Evolutionary conservation across 2,797 vertebrate species (phyloP).

Genomic region (Kryptolebias ocellatus): DNA sequence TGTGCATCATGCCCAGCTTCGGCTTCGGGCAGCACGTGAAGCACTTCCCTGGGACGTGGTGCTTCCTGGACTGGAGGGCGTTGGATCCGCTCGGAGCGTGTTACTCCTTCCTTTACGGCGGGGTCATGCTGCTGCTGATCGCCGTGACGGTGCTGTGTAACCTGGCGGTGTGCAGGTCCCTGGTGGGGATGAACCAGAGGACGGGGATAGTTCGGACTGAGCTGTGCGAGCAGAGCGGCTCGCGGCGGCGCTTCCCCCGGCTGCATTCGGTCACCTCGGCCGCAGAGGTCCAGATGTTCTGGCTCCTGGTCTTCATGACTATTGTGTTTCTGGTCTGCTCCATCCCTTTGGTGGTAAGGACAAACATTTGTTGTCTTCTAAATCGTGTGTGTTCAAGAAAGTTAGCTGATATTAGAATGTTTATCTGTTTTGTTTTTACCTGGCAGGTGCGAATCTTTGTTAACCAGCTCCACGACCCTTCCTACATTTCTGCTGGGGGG

Average conservation of each 20-base stretch:
- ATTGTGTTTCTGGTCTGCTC: slow-evolving; percentile 85
- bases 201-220: slow-evolving; percentile 75
- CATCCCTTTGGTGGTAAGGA: slow-evolving; percentile 84
- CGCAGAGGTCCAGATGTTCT: slow-evolving; percentile 86
- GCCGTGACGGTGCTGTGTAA: slow-evolving; percentile 82
- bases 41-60: slow-evolving; percentile 85
- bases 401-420: background rate
- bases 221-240: slow-evolving; percentile 65
- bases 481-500: slow-evolving; percentile 75
- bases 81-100: slow-evolving; percentile 74
- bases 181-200: slow-evolving; percentile 84
- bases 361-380: background rate
- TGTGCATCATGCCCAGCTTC: slow-evolving; percentile 84
- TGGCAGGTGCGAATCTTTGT: slow-evolving; percentile 84
- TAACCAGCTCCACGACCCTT: slow-evolving; percentile 82
- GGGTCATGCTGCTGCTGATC: slow-evolving; percentile 82
- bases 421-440: background rate
- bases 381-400: background rate
- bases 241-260: slow-evolving; percentile 77
- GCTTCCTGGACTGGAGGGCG: slow-evolving; percentile 85
- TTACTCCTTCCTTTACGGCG: slow-evolving; percentile 83
- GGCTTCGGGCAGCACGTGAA: slow-evolving; percentile 81
- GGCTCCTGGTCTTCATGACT: slow-evolving; percentile 85
- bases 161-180: slow-evolving; percentile 81
- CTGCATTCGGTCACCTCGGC: slow-evolving; percentile 78